Base-by-base conservation (phyloP, 2,113 vertebrate genomes). In the Salvator merianae region DNA sequence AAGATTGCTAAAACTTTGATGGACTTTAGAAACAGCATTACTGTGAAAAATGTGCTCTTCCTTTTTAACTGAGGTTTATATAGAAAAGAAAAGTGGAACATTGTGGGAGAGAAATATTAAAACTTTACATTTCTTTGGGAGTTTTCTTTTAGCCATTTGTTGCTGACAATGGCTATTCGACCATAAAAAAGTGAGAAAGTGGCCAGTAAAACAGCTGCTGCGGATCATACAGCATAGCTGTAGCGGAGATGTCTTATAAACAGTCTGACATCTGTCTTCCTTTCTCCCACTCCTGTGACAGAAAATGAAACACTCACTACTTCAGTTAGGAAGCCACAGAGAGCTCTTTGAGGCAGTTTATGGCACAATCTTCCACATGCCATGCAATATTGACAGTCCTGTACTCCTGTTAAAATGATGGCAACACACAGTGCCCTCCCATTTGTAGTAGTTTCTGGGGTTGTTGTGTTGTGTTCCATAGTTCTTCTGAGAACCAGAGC, bases 191-290 rank as follows among this genome's bases (percentile, higher is more conserved):
- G 77, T 66, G 63, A 90, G 74, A 73, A 43, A 36, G 85, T 82
- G 66, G 86, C 69, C 89, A 79, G 38, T 84, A 83, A 85, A 93
- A 92, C 87, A 92, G 88, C 90, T 93, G 91, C 72, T 86, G 82
- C 79, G 3, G 88, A 81, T 76, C 90, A 66, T 78, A 66, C 91
- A 85, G 78, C 87, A 36, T 0, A 77, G 1, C 28, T 55, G 72
- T 84, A 62, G 71, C 34, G 79, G 79, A 84, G 77, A 87, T 76
- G 30, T 1, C 16, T n/a, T 3, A 0, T 26, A 85, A 69, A 90
- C 47, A 88, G 28, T 30, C 72, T 82, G 76, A n/a, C 50, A 78
- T 50, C 20, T 75, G 65, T 34, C 70, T 84, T n/a, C 68, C 7
- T 79, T 85, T 79, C 72, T 74, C 16, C 34, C 77, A 28, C 28